These are phyloP conservation scores for Brenthis ino DNA, from an alignment of 2,888 invertebrate genomes.

Conservation along the genomic window DNA sequence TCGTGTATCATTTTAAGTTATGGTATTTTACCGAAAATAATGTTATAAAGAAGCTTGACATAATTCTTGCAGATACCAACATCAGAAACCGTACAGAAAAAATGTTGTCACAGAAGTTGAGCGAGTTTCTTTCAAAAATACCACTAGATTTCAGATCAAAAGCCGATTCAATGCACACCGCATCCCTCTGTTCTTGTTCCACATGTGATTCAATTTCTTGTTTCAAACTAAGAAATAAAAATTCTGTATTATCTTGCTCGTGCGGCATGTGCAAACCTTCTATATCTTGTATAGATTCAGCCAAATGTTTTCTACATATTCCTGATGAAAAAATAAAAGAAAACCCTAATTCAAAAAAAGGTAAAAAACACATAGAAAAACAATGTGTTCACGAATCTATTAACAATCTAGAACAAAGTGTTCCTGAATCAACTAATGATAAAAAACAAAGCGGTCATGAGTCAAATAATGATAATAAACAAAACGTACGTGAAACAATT, in stretches of 20 bases:
- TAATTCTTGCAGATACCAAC: no score
- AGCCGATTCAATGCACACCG: conserved; percentile 2
- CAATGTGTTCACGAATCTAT: not conserved
- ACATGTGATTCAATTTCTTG: conserved; percentile 52
- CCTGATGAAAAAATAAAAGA: not conserved
- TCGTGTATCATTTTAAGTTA: no score
- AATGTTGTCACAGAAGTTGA: conserved; percentile 20
- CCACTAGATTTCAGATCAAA: conserved; percentile 1
- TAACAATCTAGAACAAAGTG: not conserved
- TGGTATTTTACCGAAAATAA: no score
- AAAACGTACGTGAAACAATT: conserved; percentile 2
- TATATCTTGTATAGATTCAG: no score
- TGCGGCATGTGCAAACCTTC: conserved; percentile 32
- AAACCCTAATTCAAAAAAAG: not conserved
- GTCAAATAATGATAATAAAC: not conserved
- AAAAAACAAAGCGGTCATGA: no score
- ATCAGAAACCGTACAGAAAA: not conserved
- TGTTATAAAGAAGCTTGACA: no score
- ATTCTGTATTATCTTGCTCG: conserved; percentile 41
- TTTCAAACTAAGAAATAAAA: conserved; percentile 45
- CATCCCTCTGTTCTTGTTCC: conserved; percentile 53
- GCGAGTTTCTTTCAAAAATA: conserved; percentile 2
- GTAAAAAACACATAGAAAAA: not conserved
- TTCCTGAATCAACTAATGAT: no score
- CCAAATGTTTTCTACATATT: not conserved